Evolutionary conservation across 2,797 vertebrate species (phyloP).

Genomic region (Rhodeus uyekii): DNA sequence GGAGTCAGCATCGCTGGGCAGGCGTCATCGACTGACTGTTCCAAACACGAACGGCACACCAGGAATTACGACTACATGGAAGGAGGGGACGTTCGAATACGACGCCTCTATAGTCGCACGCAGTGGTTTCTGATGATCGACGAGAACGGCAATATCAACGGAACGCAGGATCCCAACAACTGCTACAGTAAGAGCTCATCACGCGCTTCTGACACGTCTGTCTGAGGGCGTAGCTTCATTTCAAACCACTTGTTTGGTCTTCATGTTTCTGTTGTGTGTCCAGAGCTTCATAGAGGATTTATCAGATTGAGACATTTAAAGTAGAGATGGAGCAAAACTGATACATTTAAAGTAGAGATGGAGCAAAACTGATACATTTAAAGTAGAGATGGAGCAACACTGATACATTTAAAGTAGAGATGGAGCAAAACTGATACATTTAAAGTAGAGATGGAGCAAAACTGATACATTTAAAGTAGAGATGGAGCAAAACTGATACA

Average conservation of each 20-base stretch:
- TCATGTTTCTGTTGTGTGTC: neutral
- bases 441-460: neutral
- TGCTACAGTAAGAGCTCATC: slow-evolving; percentile 88
- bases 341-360: neutral
- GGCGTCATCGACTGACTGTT: slow-evolving; percentile 93
- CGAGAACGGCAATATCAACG: slow-evolving; percentile 91
- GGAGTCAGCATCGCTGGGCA: slow-evolving; percentile 95
- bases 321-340: neutral
- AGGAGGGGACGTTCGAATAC: slow-evolving; percentile 95
- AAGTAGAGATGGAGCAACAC: accelerated
- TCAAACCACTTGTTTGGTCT: neutral
- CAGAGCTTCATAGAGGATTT: neutral
- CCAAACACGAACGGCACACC: slow-evolving; percentile 93
- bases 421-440: neutral
- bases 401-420: neutral
- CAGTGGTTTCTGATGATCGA: slow-evolving; percentile 98
- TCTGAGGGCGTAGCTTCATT: neutral
- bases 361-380: neutral
- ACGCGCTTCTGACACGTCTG: neutral
- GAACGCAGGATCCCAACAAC: slow-evolving; percentile 93
- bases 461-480: neutral
- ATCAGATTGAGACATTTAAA: neutral
- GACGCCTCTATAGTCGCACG: slow-evolving; percentile 96
- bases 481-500: neutral
- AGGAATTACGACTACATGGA: slow-evolving; percentile 99